Conservation (phyloP, 2,888 invertebrate genomes). For the Ophion obscuratus region DNA sequence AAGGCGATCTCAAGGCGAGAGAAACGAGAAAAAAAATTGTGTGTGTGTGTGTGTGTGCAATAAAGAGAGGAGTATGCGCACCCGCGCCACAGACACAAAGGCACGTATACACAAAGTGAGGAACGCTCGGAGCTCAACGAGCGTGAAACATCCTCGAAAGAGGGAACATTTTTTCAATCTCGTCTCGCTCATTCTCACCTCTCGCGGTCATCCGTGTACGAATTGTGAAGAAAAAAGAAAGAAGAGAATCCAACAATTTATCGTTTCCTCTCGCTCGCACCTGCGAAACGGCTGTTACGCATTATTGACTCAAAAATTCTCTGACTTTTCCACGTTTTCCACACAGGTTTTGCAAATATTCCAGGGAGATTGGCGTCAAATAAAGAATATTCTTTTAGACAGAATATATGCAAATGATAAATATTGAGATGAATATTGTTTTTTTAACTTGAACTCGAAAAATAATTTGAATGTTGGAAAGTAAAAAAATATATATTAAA, state of each 20-base stretch:
- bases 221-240: background rate
- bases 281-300: background rate
- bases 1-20: constrained; percentile 25
- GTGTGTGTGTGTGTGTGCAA: background rate
- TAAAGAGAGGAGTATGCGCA: background rate
- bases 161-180: constrained; percentile 23
- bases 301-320: no score
- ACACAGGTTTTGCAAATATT: no score
- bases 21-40: constrained; percentile 4
- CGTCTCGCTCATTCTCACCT: constrained; percentile 13
- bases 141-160: constrained; percentile 36
- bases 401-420: no score
- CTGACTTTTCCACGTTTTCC: no score
- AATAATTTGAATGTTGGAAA: no score
- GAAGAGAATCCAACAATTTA: background rate
- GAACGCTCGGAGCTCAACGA: constrained; percentile 23
- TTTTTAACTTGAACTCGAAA: no score
- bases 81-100: background rate
- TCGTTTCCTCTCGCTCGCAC: background rate
- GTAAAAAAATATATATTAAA: no score
- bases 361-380: no score
- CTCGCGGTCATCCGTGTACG: no score
- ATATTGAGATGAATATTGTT: no score
- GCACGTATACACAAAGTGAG: constrained; percentile 7
- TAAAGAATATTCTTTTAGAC: no score